Percentiles rank a stretch among this genome's conserved stretches.
These are phyloP conservation scores for Octopus bimaculoides DNA, from an alignment of 1,140 invertebrate species.

Conservation along the genomic window DNA sequence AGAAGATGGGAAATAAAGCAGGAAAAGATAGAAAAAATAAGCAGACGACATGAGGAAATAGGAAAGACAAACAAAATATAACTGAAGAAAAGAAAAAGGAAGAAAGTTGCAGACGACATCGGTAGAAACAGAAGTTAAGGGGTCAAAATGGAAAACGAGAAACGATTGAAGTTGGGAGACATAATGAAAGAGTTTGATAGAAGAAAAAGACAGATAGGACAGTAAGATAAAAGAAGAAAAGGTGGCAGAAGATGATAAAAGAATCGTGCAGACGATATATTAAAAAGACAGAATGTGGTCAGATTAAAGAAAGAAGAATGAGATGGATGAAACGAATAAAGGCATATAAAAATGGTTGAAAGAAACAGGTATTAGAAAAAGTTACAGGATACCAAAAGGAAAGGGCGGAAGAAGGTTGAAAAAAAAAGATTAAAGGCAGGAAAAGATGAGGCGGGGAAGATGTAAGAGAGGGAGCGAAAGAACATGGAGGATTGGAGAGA, in stretches of 20 bases:
- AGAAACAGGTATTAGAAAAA: neutral
- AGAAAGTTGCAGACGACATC: neutral
- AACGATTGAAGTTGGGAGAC: conserved; percentile 13
- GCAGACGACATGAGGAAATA: neutral
- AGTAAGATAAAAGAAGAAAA: neutral
- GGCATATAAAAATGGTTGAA: too few relatives aligned
- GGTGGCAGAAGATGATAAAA: too few relatives aligned
- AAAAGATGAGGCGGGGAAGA: neutral
- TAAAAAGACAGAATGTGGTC: neutral
- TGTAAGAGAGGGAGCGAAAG: neutral
- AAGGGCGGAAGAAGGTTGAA: neutral
- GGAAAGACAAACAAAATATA: neutral
- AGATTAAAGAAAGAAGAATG: neutral
- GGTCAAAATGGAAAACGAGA: neutral
- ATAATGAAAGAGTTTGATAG: neutral
- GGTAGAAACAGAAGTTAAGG: neutral
- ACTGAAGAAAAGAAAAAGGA: neutral
- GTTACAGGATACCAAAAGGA: neutral
- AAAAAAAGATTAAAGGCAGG: neutral
- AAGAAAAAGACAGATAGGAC: neutral
- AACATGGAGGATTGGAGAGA: neutral
- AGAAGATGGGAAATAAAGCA: neutral
- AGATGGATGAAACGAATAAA: neutral
- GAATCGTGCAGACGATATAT: too few relatives aligned
- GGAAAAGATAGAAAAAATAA: neutral